Evolutionary conservation across 2,113 vertebrate species (phyloP), one percentile per base, ranked within the genome.

Genomic region (Tretioscincus oriximinensis): DNA sequence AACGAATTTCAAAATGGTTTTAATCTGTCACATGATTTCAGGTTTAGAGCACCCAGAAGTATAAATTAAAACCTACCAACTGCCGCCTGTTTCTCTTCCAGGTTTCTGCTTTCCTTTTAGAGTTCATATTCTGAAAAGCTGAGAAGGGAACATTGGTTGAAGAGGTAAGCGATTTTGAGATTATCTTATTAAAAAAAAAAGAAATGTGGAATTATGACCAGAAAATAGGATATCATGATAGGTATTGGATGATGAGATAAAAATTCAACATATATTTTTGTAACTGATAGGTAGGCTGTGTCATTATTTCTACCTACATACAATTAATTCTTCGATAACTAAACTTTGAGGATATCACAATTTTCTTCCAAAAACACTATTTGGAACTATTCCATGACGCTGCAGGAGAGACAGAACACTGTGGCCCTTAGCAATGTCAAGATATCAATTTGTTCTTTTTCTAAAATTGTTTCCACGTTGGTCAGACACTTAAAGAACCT

Each of bases 101-200:
- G 0, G 98, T 99, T 93, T 99, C 98, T 90, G 98, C 98, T 96
- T 99, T 99, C 93, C 98, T 97, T 91, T 99, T 99, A 58, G 98
- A 99, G 94, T 99, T 99, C 98, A 99, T 99, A 92, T 99, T 99
- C 94, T 99, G 98, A 82, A 99, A 98, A 69, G 97, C 98, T 97
- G n/a, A 76, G 90, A 74, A 84, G 71, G 9, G 90, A 76, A 82
- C 81, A 73, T 4, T 81, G 35, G 20, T 18, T 68, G 51, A 45
- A 54, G 18, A 35, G 9, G 54, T 28, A 54, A 58, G 1, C 20
- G 4, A 9, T 47, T 75, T 75, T 45, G 60, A 21, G 5, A 31
- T 31, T 31, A 69, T 69, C 51, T 4, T 58, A 58, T 51, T 20
- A 51, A 28, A 51, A 49, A 9, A 18, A n/a, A 9, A 73, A 7